phyloP scores from a whole-genome alignment of 2,113 vertebrate species.

The Microtus montanus region DNA sequence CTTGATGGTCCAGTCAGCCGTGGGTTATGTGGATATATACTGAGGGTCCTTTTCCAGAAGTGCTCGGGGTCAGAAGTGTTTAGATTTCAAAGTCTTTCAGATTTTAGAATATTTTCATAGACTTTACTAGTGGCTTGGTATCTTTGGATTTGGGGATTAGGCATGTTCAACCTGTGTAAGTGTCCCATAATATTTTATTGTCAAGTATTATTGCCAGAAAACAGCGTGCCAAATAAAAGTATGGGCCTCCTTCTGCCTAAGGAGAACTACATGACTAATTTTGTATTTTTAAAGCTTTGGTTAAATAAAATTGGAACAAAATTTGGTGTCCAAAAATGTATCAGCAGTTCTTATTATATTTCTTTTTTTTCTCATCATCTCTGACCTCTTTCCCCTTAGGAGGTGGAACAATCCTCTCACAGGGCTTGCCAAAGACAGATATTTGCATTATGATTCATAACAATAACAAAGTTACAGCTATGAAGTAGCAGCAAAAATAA shows the following conservation, averaged over 20 bases:
- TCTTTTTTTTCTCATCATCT: not conserved
- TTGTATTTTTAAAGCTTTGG: constrained; percentile 2
- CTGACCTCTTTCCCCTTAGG: not conserved
- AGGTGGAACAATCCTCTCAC: not conserved
- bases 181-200: not conserved
- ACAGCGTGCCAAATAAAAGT: not conserved
- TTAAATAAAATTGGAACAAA: constrained; percentile 11
- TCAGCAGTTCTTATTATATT: not conserved
- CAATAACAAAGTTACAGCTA: not conserved
- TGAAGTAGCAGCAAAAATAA: not conserved
- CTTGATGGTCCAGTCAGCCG: not conserved
- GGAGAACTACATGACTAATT: not conserved
- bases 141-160: not conserved
- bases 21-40: not conserved
- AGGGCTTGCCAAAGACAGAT: not conserved
- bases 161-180: not conserved
- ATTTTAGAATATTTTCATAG: not conserved
- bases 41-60: not conserved
- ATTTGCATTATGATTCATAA: not conserved
- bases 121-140: not conserved
- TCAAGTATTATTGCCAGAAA: constrained; percentile 33
- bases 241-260: constrained; percentile 26
- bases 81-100: not conserved
- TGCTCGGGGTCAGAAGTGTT: not conserved
- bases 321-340: not conserved